Percentiles rank a stretch among this genome's conserved stretches.
phyloP scores from a whole-genome alignment of 2,888 invertebrate species.

The Sturmia bella region DNA sequence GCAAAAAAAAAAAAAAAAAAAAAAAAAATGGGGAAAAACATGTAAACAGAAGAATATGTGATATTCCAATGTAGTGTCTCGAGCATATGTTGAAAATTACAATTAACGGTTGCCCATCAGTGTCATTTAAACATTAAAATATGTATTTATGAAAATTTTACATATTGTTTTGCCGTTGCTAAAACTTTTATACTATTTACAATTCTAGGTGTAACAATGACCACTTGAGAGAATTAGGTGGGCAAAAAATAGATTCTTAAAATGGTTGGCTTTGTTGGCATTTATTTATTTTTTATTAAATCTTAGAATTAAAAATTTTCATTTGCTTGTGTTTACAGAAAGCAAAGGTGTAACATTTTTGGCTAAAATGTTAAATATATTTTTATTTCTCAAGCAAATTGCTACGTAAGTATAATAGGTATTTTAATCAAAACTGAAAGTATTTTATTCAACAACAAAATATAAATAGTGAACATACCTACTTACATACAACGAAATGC shows the following conservation, averaged over 20 bases:
- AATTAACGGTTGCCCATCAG: no score
- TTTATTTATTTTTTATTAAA: neutral
- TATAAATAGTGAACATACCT: neutral
- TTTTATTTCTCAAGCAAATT: neutral
- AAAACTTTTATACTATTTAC: no score
- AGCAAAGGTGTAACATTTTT: slow-evolving; percentile 15
- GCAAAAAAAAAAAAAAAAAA: neutral
- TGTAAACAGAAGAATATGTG: neutral
- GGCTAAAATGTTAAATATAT: slow-evolving; percentile 10
- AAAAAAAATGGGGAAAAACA: neutral
- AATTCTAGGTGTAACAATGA: no score
- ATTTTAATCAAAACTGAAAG: slow-evolving; percentile 39
- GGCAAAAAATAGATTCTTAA: no score
- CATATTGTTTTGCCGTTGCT: no score
- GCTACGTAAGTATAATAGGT: neutral
- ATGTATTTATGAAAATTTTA: no score
- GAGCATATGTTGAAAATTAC: no score
- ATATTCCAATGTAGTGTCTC: no score
- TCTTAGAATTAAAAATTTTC: neutral
- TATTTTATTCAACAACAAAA: slow-evolving; percentile 26
- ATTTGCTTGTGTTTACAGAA: slow-evolving; percentile 9
- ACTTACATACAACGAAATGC: neutral
- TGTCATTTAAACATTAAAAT: no score
- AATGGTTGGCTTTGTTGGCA: neutral
- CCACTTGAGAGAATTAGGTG: no score